These are phyloP conservation scores for Incurvaria masculella DNA, from an alignment of 2,888 invertebrate genomes.

Conservation along the genomic window DNA sequence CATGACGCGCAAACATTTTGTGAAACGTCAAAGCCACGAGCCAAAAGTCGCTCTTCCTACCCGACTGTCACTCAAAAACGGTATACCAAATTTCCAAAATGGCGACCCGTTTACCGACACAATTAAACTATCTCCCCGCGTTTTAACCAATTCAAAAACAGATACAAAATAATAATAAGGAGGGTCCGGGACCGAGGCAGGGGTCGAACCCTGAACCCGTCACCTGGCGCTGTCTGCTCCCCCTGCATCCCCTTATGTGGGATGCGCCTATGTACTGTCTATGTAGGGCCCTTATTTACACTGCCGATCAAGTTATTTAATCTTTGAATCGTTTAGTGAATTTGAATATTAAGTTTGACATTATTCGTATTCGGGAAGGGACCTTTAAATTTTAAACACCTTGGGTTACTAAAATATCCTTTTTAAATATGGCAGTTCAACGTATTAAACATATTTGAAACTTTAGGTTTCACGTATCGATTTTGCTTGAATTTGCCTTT, in stretches of 20 bases:
- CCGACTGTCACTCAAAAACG: background rate
- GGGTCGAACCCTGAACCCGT: slow-evolving; percentile 22
- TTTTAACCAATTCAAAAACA: slow-evolving; percentile 51
- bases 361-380: too few relatives aligned
- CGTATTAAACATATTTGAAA: too few relatives aligned
- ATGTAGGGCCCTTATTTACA: background rate
- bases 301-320: background rate
- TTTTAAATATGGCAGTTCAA: too few relatives aligned
- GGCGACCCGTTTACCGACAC: slow-evolving; percentile 39
- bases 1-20: too few relatives aligned
- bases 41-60: too few relatives aligned
- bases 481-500: too few relatives aligned
- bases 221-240: slow-evolving; percentile 34
- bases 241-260: too few relatives aligned
- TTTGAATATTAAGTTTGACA: too few relatives aligned
- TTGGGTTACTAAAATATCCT: too few relatives aligned
- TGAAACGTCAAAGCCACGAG: too few relatives aligned
- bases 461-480: too few relatives aligned
- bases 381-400: too few relatives aligned
- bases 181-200: slow-evolving; percentile 29
- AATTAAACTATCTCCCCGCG: slow-evolving; percentile 46
- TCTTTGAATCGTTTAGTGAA: background rate
- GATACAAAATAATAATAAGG: slow-evolving; percentile 55
- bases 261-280: background rate
- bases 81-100: slow-evolving; percentile 29